These are phyloP conservation scores for Drosophila longiperda DNA, from an alignment of 2,888 invertebrate species.

Conservation along the genomic window DNA sequence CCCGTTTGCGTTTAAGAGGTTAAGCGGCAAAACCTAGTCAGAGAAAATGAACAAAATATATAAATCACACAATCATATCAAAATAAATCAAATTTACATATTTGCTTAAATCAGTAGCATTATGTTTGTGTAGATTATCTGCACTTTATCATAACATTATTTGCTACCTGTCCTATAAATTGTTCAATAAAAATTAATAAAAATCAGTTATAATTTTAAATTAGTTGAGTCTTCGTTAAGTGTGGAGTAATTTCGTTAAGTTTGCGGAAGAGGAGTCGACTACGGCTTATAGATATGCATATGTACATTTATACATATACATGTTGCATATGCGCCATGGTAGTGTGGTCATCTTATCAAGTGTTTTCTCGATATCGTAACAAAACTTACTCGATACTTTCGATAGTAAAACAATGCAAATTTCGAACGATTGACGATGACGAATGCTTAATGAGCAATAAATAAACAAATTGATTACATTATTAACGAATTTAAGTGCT, in stretches of 20 bases:
- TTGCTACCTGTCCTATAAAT: background rate
- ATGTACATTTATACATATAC: background rate
- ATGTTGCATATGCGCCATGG: background rate
- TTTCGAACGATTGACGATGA: conserved; percentile 59
- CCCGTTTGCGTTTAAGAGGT: conserved; percentile 46
- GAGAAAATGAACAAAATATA: background rate
- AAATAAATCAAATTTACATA: background rate
- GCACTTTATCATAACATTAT: background rate
- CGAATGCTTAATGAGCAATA: conserved; percentile 49
- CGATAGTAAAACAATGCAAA: conserved; percentile 57
- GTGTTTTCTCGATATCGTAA: conserved; percentile 11
- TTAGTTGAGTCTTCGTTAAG: background rate
- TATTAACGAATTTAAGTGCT: conserved; percentile 18
- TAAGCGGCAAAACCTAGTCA: background rate
- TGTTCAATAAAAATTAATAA: background rate
- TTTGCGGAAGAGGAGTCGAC: conserved; percentile 28
- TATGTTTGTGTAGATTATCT: background rate
- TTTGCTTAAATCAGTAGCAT: background rate
- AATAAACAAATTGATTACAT: conserved; percentile 51
- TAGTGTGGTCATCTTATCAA: background rate
- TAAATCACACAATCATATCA: background rate
- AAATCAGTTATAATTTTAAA: background rate
- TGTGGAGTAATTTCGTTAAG: background rate
- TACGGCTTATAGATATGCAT: background rate
- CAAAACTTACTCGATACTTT: conserved; percentile 46